phyloP scores from a whole-genome alignment of 2,797 vertebrate species.

The Schizopygopsis pylzovi region DNA sequence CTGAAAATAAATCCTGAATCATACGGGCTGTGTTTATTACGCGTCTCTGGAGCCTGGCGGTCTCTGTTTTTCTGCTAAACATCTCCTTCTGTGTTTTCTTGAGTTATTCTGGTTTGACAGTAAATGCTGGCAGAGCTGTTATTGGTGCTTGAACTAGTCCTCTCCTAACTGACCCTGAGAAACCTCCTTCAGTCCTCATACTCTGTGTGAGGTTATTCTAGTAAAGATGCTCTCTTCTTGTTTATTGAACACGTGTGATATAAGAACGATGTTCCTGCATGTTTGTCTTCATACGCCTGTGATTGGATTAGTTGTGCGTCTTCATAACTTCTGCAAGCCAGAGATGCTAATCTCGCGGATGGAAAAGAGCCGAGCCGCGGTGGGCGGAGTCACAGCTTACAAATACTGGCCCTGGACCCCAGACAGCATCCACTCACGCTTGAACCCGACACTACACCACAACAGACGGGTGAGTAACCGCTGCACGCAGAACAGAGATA shows the following conservation, averaged over 20 bases:
- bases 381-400: conserved; percentile 54
- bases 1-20: not conserved
- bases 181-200: not conserved
- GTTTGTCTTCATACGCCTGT: not conserved
- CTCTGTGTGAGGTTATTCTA: not conserved
- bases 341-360: conserved; percentile 56
- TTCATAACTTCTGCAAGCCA: not conserved
- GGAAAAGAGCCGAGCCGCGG: conserved; percentile 29
- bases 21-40: not conserved
- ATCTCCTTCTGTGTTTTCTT: not conserved
- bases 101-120: too few species aligned
- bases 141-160: not conserved
- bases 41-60: not conserved
- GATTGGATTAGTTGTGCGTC: conserved; percentile 37
- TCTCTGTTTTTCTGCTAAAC: not conserved
- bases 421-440: not conserved
- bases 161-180: not conserved
- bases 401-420: conserved; percentile 47
- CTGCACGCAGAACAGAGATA: too few species aligned
- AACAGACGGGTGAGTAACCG: conserved; percentile 59
- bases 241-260: not conserved
- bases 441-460: conserved; percentile 9
- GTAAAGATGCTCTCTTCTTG: not conserved
- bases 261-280: not conserved
- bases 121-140: not conserved